phyloP scores from a whole-genome alignment of 2,797 vertebrate species.

The Epinephelus malabaricus region DNA sequence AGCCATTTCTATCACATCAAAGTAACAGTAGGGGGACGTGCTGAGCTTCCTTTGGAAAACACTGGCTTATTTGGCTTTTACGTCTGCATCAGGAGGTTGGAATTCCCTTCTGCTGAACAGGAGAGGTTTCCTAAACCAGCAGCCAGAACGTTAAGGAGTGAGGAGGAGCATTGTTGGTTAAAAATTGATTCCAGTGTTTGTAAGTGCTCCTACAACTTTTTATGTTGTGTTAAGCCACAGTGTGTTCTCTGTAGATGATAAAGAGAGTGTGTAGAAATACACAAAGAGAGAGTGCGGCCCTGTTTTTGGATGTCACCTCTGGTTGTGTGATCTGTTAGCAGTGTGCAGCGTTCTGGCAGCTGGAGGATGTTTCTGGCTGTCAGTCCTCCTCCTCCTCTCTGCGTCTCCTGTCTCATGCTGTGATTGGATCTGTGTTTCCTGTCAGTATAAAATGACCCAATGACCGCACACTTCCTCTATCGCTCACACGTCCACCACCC shows the following conservation, averaged over 20 bases:
- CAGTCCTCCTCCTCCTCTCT: constrained; percentile 36
- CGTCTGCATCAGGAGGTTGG: constrained; percentile 63
- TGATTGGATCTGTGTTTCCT: constrained; percentile 67
- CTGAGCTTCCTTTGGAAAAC: constrained; percentile 80
- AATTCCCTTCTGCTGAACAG: constrained; percentile 57
- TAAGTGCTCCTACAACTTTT: constrained; percentile 9
- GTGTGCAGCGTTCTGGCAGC: constrained; percentile 56
- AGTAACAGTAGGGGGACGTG: constrained; percentile 63
- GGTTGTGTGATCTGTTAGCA: constrained; percentile 40
- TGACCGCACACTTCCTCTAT: constrained; percentile 58
- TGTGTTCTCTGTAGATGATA: constrained; percentile 17
- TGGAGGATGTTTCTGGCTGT: constrained; percentile 63
- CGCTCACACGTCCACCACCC: constrained; percentile 30
- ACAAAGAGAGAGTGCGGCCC: background rate
- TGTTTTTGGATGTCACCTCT: constrained; percentile 47
- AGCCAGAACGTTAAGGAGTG: constrained; percentile 30
- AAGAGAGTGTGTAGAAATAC: constrained; percentile 12
- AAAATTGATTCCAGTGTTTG: constrained; percentile 32
- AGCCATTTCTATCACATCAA: constrained; percentile 77
- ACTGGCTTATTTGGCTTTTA: constrained; percentile 73
- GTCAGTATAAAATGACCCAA: constrained; percentile 61
- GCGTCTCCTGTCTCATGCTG: constrained; percentile 41
- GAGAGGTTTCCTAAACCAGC: constrained; percentile 34
- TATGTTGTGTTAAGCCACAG: constrained; percentile 4
- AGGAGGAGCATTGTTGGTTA: constrained; percentile 18